Evolutionary conservation across 1,140 invertebrate genomes (phyloP).

Genomic region (Calycopis cecrops): DNA sequence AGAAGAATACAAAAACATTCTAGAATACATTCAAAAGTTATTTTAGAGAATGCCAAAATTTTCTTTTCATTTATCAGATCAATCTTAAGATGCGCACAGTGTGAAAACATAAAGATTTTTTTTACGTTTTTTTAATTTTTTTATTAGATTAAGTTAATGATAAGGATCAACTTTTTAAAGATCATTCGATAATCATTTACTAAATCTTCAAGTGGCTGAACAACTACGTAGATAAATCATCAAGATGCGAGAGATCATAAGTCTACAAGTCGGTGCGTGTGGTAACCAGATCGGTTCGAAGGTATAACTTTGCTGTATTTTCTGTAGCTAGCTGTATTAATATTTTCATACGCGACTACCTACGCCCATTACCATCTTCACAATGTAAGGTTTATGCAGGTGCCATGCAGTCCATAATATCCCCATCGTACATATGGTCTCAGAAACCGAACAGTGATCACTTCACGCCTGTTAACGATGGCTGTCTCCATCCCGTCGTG

Average conservation of each 20-base stretch:
- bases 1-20: slow-evolving; percentile 22
- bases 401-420: no score
- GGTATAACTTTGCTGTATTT: slow-evolving; percentile 35
- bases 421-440: no score
- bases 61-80: slow-evolving; percentile 38
- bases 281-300: slow-evolving; percentile 66
- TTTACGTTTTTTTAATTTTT: slow-evolving; percentile 51
- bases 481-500: no score
- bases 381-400: no score
- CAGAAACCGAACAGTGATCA: no score
- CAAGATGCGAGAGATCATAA: slow-evolving; percentile 69
- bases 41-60: slow-evolving; percentile 1
- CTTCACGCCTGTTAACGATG: no score
- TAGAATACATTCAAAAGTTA: slow-evolving; percentile 36
- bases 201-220: slow-evolving; percentile 56
- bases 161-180: slow-evolving; percentile 48
- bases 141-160: slow-evolving; percentile 66
- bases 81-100: no score
- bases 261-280: slow-evolving; percentile 59
- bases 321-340: background rate
- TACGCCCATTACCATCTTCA: background rate
- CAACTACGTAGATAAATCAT: slow-evolving; percentile 43
- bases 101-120: slow-evolving; percentile 12
- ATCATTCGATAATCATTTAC: slow-evolving; percentile 40
- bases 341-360: no score